Conservation (phyloP, 2,113 vertebrate genomes). For the Lynx canadensis region DNA sequence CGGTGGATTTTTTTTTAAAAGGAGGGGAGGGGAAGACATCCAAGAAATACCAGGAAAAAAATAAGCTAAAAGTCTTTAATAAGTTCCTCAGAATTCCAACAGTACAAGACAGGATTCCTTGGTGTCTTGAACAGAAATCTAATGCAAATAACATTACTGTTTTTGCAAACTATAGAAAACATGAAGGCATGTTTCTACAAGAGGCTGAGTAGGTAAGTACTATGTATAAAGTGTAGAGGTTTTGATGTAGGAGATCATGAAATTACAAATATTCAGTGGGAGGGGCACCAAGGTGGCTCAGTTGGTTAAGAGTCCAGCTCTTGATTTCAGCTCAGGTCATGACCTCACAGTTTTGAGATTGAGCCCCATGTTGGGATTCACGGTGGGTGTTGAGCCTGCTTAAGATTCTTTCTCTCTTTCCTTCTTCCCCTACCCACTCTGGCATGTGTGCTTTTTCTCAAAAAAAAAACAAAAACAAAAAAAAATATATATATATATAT, state of each 20-base stretch:
- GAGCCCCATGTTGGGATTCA: too few species aligned
- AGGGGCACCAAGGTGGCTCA: too few species aligned
- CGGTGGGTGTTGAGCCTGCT: too few species aligned
- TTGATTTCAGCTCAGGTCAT: too few species aligned
- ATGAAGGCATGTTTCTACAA: neutral
- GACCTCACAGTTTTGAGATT: too few species aligned
- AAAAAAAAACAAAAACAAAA: too few species aligned
- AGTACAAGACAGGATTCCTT: neutral
- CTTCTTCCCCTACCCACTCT: too few species aligned
- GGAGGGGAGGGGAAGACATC: neutral
- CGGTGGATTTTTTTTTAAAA: too few species aligned
- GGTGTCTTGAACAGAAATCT: neutral
- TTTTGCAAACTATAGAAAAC: neutral
- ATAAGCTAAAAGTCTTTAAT: neutral
- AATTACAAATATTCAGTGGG: neutral
- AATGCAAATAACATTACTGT: neutral
- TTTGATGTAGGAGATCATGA: neutral
- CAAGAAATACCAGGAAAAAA: neutral
- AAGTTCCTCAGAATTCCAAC: neutral
- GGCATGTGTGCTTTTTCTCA: too few species aligned
- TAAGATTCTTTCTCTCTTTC: too few species aligned
- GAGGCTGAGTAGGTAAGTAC: neutral
- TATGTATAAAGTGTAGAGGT: neutral
- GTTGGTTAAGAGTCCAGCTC: too few species aligned
- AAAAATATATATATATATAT: accelerated